Conservation (phyloP, 2,797 vertebrate species). For the Peromyscus nudipes region DNA sequence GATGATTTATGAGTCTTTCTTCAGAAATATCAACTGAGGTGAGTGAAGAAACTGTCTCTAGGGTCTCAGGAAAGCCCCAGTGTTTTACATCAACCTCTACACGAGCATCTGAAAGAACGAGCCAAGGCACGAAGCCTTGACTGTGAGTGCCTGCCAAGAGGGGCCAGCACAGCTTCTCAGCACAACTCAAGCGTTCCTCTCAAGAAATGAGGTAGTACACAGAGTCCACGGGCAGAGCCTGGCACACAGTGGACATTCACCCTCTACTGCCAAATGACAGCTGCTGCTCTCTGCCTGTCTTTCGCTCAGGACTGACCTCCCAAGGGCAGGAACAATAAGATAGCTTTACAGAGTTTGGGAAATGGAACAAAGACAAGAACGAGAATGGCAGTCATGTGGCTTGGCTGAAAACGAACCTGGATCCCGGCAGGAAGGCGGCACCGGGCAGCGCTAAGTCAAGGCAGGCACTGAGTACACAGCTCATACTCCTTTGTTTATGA, state of each 20-base stretch:
- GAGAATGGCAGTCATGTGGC: neutral
- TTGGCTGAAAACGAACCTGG: neutral
- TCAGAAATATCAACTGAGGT: neutral
- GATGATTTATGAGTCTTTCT: neutral
- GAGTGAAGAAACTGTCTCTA: neutral
- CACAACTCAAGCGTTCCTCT: neutral
- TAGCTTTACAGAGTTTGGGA: neutral
- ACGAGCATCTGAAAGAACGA: neutral
- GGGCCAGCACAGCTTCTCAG: neutral
- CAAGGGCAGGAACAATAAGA: neutral
- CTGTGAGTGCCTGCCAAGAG: neutral
- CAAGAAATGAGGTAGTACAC: neutral
- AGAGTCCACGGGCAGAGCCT: accelerated
- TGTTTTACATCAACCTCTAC: neutral
- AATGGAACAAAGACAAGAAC: neutral
- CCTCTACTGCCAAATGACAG: neutral
- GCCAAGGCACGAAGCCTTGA: neutral
- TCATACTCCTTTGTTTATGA: accelerated
- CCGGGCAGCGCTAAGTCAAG: neutral
- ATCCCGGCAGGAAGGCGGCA: accelerated
- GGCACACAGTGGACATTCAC: accelerated
- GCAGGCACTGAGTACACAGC: neutral
- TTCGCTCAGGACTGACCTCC: neutral
- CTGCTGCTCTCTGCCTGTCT: neutral
- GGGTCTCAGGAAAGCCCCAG: neutral